These are phyloP conservation scores for Trichacis sp. DNA, from an alignment of 2,888 invertebrate genomes.

Conservation along the genomic window DNA sequence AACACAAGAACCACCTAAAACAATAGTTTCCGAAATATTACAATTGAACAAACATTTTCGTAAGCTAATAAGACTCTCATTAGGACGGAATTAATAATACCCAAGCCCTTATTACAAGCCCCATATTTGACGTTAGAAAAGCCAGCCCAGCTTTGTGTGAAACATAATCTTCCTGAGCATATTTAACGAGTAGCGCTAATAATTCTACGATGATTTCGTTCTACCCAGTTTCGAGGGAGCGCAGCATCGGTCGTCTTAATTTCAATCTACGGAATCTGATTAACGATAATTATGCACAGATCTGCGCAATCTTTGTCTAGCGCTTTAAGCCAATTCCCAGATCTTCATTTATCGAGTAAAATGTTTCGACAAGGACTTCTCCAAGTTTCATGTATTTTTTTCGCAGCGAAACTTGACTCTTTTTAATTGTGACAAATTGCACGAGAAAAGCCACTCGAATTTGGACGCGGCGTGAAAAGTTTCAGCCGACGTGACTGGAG, in stretches of 20 bases:
- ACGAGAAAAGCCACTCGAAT: too few species aligned
- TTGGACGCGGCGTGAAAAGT: too few species aligned
- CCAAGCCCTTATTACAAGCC: not conserved
- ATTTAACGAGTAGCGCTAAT: not conserved
- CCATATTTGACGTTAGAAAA: not conserved
- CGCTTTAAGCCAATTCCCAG: constrained; percentile 22
- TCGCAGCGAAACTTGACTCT: too few species aligned
- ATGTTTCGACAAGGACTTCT: too few species aligned
- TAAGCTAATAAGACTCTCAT: too few species aligned
- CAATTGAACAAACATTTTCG: not conserved
- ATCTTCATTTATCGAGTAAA: too few species aligned
- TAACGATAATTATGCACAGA: constrained; percentile 61
- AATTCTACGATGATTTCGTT: constrained; percentile 6
- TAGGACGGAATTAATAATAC: too few species aligned
- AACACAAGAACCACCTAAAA: too few species aligned
- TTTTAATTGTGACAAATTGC: too few species aligned
- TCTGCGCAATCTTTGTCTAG: constrained; percentile 49
- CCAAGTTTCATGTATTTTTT: too few species aligned
- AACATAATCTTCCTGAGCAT: not conserved
- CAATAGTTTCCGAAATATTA: too few species aligned
- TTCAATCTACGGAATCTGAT: constrained; percentile 56
- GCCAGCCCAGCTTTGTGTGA: not conserved
- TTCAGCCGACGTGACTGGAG: not conserved
- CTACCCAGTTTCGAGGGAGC: constrained; percentile 19
- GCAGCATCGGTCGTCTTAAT: constrained; percentile 44